These are phyloP conservation scores for Dicranocentrus wangi DNA, from an alignment of 2,888 invertebrate species.

Conservation along the genomic window DNA sequence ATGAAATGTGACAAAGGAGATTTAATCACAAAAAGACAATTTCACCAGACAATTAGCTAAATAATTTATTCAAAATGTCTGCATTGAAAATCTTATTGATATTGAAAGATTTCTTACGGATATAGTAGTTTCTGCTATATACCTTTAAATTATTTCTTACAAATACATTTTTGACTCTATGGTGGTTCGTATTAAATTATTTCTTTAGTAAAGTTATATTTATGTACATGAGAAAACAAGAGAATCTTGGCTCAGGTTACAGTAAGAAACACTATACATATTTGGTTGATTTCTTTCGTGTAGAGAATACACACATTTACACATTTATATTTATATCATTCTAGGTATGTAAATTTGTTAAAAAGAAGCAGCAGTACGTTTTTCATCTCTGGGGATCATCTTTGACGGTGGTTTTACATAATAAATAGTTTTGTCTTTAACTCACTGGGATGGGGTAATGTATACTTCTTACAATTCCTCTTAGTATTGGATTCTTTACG, in stretches of 20 bases:
- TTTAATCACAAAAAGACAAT: not conserved
- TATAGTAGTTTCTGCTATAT: not conserved
- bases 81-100: not conserved
- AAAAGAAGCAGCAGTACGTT: not conserved
- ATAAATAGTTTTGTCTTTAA: conserved; percentile 7
- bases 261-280: not conserved
- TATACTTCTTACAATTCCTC: not conserved
- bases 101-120: not conserved
- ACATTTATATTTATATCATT: not conserved
- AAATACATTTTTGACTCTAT: not conserved
- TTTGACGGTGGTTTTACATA: not conserved
- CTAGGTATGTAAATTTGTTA: not conserved
- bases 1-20: conserved; percentile 10
- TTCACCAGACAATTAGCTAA: not conserved
- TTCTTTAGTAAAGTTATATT: not conserved
- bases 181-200: not conserved
- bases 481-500: not conserved
- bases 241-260: not conserved
- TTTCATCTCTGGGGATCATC: conserved; percentile 1
- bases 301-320: no score
- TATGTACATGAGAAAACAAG: not conserved
- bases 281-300: not conserved
- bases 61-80: conserved; percentile 6
- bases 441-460: not conserved
- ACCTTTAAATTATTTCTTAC: not conserved